Conservation (phyloP, 92 coral and sea anemone genomes). For the Phenganax subtilis region DNA sequence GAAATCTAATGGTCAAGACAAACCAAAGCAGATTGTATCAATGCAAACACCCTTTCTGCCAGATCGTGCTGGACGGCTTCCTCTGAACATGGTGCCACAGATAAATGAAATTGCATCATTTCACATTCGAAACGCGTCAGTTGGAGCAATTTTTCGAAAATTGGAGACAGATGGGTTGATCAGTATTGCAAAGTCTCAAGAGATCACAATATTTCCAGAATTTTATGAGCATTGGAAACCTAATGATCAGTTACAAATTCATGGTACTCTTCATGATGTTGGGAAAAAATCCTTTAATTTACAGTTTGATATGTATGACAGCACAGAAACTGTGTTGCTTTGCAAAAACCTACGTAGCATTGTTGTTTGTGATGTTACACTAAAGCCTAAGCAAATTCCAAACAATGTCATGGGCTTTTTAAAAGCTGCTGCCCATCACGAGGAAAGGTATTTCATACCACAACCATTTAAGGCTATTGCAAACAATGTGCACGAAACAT, state of each 20-base stretch:
- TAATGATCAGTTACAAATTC: not conserved
- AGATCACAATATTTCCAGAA: not conserved
- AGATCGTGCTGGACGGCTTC: slow-evolving; percentile 13
- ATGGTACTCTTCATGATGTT: not conserved
- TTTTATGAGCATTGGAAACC: slow-evolving; percentile 7
- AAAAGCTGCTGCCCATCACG: not conserved
- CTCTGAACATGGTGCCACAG: slow-evolving; percentile 14
- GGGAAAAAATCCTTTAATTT: slow-evolving; percentile 16
- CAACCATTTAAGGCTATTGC: not conserved
- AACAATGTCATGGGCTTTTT: not conserved
- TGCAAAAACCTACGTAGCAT: not conserved
- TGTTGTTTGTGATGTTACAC: slow-evolving; percentile 11
- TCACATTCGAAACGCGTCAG: not conserved
- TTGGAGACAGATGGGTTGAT: not conserved
- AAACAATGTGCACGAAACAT: not conserved
- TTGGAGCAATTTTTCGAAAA: not conserved
- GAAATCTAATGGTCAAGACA: not conserved
- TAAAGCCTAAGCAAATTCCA: not conserved
- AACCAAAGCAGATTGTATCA: not conserved
- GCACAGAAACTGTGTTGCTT: not conserved
- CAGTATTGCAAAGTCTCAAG: not conserved
- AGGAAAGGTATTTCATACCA: not conserved
- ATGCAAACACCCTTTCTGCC: slow-evolving; percentile 15
- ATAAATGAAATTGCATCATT: slow-evolving; percentile 10
- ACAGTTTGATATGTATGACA: slow-evolving; percentile 2